Evolutionary conservation across 2,113 vertebrate species (phyloP), one percentile per base, ranked within the genome.

Genomic region (Gorilla gorilla): DNA sequence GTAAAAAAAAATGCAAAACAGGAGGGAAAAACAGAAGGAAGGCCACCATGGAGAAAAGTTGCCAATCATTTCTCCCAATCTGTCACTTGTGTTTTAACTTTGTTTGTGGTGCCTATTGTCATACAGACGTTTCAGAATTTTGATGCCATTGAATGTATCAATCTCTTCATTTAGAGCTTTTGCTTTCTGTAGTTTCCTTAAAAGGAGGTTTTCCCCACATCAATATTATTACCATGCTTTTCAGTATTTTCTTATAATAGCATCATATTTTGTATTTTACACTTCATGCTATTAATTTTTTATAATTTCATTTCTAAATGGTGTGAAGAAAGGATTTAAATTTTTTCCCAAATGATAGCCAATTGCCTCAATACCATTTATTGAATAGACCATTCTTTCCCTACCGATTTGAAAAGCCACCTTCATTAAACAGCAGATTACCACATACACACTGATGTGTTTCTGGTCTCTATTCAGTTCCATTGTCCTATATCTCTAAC

Each of bases 401-500:
- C 57, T 79, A 87, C 76, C 81, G 80, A 97, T 97, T 89, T 93
- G 87, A 97, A 97, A 97, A 93, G 83, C 75, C 48, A 50, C 84
- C 95, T 97, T 96, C 94, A 91, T 95, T 97, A 96, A 95, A 92
- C 84, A 95, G 93, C 75, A 94, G 84, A 96, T 97, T 97, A 94
- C 84, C 88, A 92, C 90, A 90, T 88, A 84, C 90, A 84, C 92
- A 78, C 80, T 92, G 75, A 95, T 64, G 35, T 94, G 80, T 96
- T 92, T 97, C 96, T 93, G 61, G 68, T 90, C 95, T 94, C 92
- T 97, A 92, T 93, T 98, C 92, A 96, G 35, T 90, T 68, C 68
- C 75, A 97, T 96, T 98, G 94, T 96, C 95, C 93, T 90, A 18
- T 59, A 80, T 96, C 83, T 97, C 83, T 88, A 25, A 68, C 75